A percentile compares a stretch with the other conserved stretches of the same genome.
phyloP scores from a whole-genome alignment of 2,797 vertebrate genomes.

The Pseudomugil tenellus region DNA sequence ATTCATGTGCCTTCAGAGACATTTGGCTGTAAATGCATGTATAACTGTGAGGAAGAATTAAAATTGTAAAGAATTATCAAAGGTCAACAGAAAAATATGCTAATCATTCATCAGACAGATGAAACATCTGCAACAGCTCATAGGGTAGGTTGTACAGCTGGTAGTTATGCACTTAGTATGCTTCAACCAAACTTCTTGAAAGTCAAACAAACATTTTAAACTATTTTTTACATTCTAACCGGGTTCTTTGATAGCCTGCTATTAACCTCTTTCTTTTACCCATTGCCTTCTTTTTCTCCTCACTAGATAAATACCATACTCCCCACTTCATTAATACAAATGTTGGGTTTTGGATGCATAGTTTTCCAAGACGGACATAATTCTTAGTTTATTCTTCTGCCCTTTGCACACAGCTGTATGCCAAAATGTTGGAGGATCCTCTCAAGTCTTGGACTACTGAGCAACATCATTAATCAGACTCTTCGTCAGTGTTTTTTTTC shows the following conservation, averaged over 20 bases:
- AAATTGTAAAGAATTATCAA: neutral
- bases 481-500: slow-evolving; percentile 10
- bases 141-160: neutral
- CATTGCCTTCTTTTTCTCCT: neutral
- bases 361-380: slow-evolving; percentile 3
- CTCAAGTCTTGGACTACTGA: slow-evolving; percentile 1
- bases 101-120: neutral
- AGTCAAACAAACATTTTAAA: no score
- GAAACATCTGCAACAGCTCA: neutral
- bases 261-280: no score
- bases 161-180: neutral
- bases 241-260: no score
- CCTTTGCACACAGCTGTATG: neutral
- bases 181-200: neutral
- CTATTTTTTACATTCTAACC: no score
- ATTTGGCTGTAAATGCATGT: neutral
- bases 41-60: neutral
- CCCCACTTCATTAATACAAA: slow-evolving; percentile 3
- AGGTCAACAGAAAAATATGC: slow-evolving; percentile 5
- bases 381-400: neutral
- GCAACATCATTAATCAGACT: slow-evolving; percentile 17
- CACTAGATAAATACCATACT: slow-evolving; percentile 1
- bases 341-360: neutral
- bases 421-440: slow-evolving; percentile 8
- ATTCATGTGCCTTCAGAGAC: neutral